Conservation (phyloP, 64 coral and sea anemone genomes). For the Pocillopora verrucosa region DNA sequence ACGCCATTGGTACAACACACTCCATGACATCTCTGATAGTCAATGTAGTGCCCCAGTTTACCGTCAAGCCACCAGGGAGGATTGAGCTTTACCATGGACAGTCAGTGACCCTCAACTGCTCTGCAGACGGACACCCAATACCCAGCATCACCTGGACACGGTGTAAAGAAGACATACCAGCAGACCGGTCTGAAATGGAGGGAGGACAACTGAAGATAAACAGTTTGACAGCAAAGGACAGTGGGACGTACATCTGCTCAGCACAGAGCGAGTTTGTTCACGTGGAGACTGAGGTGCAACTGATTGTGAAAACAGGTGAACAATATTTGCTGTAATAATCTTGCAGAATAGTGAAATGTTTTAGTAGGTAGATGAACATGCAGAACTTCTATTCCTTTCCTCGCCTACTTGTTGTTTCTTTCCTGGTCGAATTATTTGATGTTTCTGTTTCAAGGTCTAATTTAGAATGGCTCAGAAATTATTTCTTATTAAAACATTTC, state of each 20-base stretch:
- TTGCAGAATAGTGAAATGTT: too few relatives aligned
- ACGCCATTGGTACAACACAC: not conserved
- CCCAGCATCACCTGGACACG: conserved; percentile 8
- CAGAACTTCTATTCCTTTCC: too few relatives aligned
- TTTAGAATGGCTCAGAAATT: too few relatives aligned
- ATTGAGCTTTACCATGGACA: not conserved
- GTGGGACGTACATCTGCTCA: conserved; percentile 1
- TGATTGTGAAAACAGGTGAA: conserved; percentile 3
- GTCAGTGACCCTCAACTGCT: not conserved
- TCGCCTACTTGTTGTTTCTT: not conserved
- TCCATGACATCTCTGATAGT: conserved; percentile 7
- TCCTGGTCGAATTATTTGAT: not conserved
- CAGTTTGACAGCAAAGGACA: not conserved
- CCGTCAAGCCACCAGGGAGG: not conserved
- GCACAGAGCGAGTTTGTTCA: conserved; percentile 4
- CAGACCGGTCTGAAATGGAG: not conserved
- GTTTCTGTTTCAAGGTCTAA: too few relatives aligned
- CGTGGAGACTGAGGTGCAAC: conserved; percentile 9
- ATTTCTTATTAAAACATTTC: too few relatives aligned
- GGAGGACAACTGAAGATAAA: conserved; percentile 5
- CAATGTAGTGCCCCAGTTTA: not conserved
- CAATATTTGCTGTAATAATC: not conserved
- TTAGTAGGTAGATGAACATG: too few relatives aligned
- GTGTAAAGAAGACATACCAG: not conserved
- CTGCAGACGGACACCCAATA: not conserved